Evolutionary conservation across 2,797 vertebrate species (phyloP), one percentile per base, ranked within the genome.

Genomic region (Dallia pectoralis): DNA sequence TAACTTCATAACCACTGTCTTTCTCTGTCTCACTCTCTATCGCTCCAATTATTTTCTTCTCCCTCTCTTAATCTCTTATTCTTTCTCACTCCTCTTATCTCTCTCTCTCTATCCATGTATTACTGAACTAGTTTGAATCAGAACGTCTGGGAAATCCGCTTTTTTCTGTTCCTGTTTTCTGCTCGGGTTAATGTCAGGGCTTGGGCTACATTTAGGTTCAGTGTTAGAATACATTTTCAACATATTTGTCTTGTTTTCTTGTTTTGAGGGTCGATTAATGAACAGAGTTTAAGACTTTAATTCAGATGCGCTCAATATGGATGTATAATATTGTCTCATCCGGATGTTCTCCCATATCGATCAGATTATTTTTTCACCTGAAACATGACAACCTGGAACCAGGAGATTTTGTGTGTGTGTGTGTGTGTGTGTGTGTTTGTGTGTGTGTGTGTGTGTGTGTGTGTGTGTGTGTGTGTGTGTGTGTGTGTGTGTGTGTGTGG

Each of bases 301-400:
- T 72, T 80, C 86, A 84, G 82, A 88, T 82, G 79, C 82, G 88
- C 90, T 92, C 89, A 85, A 91, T 91, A 86, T 67, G 12, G 66
- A 62, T 76, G 85, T 86, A 86, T 22, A n/a, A 87, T 89, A 87
- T 88, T 90, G 88, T 91, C 86, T 87, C 81, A 82, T 79, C 79
- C 70, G 80, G 79, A 82, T 86, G 73, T 67, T 86, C 81, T 86
- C 77, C 80, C 87, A 81, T 76, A 89, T 91, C 87, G 87, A 90
- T 90, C 84, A 85, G 51, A 9, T 19, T 19, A n/a, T 56, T 53
- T 56, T 2, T 22, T 56, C 9, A n/a, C 19, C 16, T 53, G n/a
- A 56, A 56, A 25, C 53, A 25, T 56, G 53, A 56, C 8, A 8
- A 56, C n/a, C 7, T 22, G 19, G n/a, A n/a, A n/a, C n/a, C n/a